These are phyloP conservation scores for Latrodectus hesperus DNA, from an alignment of 2,888 invertebrate genomes.

Conservation along the genomic window DNA sequence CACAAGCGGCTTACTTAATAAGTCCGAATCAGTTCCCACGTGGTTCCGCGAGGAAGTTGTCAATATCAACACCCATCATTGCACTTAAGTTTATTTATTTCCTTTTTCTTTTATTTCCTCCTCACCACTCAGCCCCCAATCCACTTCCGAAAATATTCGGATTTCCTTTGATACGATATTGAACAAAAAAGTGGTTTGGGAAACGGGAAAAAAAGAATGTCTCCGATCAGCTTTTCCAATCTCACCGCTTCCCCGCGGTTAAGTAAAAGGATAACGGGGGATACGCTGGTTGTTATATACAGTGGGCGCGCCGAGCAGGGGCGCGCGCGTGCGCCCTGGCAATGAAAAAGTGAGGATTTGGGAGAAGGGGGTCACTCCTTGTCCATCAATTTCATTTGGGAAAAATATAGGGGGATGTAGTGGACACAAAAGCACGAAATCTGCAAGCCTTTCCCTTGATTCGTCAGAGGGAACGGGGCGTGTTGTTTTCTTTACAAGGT, in stretches of 20 bases:
- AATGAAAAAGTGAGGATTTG: slow-evolving; percentile 3
- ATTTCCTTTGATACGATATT: not conserved
- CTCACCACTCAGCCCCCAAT: not conserved
- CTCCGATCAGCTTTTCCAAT: slow-evolving; percentile 14
- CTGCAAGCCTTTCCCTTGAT: slow-evolving; percentile 31
- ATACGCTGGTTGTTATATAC: slow-evolving; percentile 62
- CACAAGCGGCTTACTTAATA: not conserved
- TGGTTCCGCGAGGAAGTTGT: not conserved
- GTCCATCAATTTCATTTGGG: slow-evolving; percentile 4
- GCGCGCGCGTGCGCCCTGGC: slow-evolving; percentile 52
- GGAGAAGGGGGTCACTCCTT: not conserved
- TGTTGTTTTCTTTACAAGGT: slow-evolving; percentile 18
- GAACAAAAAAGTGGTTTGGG: not conserved
- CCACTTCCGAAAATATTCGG: not conserved
- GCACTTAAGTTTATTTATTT: not conserved
- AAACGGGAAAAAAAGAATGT: too few species aligned
- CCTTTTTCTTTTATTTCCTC: not conserved
- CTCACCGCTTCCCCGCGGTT: slow-evolving; percentile 39
- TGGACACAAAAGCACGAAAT: slow-evolving; percentile 6
- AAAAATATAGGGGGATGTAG: not conserved
- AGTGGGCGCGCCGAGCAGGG: slow-evolving; percentile 58
- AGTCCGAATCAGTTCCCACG: not conserved
- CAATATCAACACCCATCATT: not conserved
- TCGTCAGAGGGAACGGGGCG: slow-evolving; percentile 43
- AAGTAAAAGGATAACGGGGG: slow-evolving; percentile 57